A percentile compares a stretch with the other conserved stretches of the same genome.
Conservation (phyloP, 2,888 invertebrate genomes). For the Cheilosia grossa region DNA sequence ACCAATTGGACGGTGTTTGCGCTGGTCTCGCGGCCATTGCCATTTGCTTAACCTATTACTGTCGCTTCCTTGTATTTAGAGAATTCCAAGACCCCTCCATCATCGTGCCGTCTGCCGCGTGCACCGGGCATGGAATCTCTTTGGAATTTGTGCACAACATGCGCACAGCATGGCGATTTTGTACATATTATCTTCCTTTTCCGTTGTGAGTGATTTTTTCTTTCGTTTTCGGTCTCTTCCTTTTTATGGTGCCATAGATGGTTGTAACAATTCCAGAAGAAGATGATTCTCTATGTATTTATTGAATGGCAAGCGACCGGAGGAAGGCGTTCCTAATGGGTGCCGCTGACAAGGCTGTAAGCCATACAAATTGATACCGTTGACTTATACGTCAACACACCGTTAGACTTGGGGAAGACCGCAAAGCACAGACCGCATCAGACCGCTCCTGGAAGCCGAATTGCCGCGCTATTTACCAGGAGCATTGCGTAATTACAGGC, state of each 20-base stretch:
- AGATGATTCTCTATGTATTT: conserved; percentile 12
- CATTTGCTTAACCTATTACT: conserved; percentile 65
- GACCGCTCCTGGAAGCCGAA: conserved; percentile 8
- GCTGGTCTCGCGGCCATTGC: conserved; percentile 25
- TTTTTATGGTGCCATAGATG: conserved; percentile 60
- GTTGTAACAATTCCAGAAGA: conserved; percentile 48
- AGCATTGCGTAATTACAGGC: conserved; percentile 48
- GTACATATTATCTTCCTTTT: conserved; percentile 57
- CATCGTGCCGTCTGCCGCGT: conserved; percentile 25
- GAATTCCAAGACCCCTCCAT: conserved; percentile 59
- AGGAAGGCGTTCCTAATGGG: conserved; percentile 9
- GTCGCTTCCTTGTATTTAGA: conserved; percentile 70
- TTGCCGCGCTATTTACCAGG: conserved; percentile 57
- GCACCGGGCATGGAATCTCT: conserved; percentile 27
- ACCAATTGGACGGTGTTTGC: conserved; percentile 57
- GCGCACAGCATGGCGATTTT: conserved; percentile 30
- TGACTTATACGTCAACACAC: conserved; percentile 72
- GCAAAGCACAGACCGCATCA: background rate
- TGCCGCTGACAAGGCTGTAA: conserved; percentile 52
- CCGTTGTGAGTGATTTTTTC: conserved; percentile 29
- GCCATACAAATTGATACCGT: conserved; percentile 66
- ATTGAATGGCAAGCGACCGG: background rate
- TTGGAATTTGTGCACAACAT: conserved; percentile 60
- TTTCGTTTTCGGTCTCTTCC: conserved; percentile 33
- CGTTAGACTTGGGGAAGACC: conserved; percentile 59